Conservation (phyloP, 2,888 invertebrate genomes). For the Heliconius ismenius region DNA sequence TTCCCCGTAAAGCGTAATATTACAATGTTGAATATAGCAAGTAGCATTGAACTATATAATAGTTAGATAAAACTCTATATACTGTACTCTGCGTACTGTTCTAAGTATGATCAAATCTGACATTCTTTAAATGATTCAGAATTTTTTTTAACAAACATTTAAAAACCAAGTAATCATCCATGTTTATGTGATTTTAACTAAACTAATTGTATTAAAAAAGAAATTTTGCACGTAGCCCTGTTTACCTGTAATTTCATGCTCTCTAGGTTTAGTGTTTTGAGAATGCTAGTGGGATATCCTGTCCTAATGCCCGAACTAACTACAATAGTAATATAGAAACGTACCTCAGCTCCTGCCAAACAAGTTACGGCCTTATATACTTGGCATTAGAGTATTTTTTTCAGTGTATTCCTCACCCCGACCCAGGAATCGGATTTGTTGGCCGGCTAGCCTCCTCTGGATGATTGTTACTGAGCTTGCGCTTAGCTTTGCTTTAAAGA, state of each 20-base stretch:
- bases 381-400: slow-evolving; percentile 82
- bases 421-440: slow-evolving; percentile 76
- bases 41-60: not conserved
- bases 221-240: slow-evolving; percentile 44
- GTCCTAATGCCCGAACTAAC: slow-evolving; percentile 50
- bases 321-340: slow-evolving; percentile 39
- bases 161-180: not conserved
- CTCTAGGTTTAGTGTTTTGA: slow-evolving; percentile 77
- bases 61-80: no score
- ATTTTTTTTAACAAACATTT: no score
- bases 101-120: no score
- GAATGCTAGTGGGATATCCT: slow-evolving; percentile 78
- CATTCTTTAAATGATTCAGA: no score
- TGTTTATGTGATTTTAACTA: slow-evolving; percentile 4
- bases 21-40: not conserved
- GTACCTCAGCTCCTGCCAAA: slow-evolving; percentile 58
- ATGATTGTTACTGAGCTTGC: slow-evolving; percentile 76
- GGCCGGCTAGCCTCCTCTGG: slow-evolving; percentile 82
- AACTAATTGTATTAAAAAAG: not conserved
- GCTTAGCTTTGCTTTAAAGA: slow-evolving; percentile 73
- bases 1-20: not conserved
- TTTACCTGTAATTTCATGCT: slow-evolving; percentile 75
- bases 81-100: no score
- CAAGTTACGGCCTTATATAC: slow-evolving; percentile 76
- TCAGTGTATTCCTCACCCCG: slow-evolving; percentile 82